phyloP scores from a whole-genome alignment of 2,113 vertebrate species.

The Coturnix japonica region DNA sequence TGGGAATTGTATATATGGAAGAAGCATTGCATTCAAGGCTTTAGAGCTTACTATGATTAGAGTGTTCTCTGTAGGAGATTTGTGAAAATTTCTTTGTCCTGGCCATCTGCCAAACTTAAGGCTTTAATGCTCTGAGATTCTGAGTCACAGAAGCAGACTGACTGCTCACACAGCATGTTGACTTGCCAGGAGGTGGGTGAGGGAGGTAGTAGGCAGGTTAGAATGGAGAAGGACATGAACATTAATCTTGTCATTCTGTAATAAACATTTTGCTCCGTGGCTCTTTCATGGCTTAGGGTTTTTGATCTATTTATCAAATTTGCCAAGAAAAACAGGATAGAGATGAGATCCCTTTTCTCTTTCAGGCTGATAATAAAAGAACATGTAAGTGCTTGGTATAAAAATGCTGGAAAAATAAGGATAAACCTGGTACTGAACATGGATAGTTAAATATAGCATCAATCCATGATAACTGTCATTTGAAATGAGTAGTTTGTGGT shows the following conservation, averaged over 20 bases:
- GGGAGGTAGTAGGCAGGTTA: background rate
- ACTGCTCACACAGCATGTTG: constrained; percentile 31
- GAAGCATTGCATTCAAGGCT: constrained; percentile 60
- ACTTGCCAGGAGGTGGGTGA: constrained; percentile 45
- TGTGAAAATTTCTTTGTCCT: constrained; percentile 55
- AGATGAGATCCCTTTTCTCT: background rate
- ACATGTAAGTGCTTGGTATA: background rate
- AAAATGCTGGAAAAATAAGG: background rate
- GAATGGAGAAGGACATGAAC: background rate
- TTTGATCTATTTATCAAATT: background rate
- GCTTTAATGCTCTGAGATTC: constrained; percentile 35
- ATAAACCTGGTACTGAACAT: background rate
- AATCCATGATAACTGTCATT: background rate
- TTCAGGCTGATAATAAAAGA: background rate
- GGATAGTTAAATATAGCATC: background rate
- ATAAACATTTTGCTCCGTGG: background rate
- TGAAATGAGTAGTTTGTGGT: background rate
- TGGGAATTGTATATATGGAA: background rate
- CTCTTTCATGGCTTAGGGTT: background rate
- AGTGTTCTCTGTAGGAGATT: constrained; percentile 52
- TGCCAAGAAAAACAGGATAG: background rate
- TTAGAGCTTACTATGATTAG: constrained; percentile 54
- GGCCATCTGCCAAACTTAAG: constrained; percentile 58
- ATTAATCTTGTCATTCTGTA: background rate
- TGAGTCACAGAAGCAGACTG: constrained; percentile 43